Percentiles rank a stretch among this genome's conserved stretches.
These are phyloP conservation scores for Dasyornis broadbenti DNA, from an alignment of 2,113 vertebrate genomes.

Conservation along the genomic window DNA sequence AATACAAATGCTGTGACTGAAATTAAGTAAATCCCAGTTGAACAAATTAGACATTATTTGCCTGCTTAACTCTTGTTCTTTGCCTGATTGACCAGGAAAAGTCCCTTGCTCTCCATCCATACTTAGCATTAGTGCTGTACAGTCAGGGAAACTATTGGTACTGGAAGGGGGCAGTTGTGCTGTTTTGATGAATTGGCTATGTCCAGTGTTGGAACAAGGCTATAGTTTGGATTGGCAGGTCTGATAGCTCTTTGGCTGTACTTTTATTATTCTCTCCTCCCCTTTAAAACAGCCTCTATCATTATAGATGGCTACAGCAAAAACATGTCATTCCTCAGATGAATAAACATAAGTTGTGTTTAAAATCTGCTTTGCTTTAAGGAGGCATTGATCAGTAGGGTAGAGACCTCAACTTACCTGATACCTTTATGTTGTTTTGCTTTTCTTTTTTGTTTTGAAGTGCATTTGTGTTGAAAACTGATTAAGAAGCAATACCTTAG, in stretches of 20 bases:
- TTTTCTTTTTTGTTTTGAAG: not conserved
- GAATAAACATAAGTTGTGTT: not conserved
- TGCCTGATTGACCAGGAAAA: not conserved
- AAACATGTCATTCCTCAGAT: not conserved
- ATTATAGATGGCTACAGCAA: not conserved
- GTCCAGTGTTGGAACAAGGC: not conserved
- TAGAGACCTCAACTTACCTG: not conserved
- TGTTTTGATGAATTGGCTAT: not conserved
- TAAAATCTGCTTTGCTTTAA: constrained; percentile 6
- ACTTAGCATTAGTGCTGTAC: not conserved
- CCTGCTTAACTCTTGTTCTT: not conserved
- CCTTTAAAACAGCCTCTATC: not conserved
- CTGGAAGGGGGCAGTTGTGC: not conserved
- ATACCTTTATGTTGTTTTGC: not conserved
- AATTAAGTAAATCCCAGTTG: not conserved
- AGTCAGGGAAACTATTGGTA: fast-evolving
- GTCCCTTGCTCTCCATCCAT: not conserved
- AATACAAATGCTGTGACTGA: not conserved
- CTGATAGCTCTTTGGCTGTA: not conserved
- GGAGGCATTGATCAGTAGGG: not conserved
- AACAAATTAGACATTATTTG: not conserved
- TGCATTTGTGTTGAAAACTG: not conserved
- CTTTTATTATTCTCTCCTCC: not conserved
- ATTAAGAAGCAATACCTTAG: not conserved
- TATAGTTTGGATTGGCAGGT: not conserved